Percentiles rank a stretch among this genome's conserved stretches.
phyloP scores from a whole-genome alignment of 2,797 vertebrate species.

The Parauchenoglanis punctatus region DNA sequence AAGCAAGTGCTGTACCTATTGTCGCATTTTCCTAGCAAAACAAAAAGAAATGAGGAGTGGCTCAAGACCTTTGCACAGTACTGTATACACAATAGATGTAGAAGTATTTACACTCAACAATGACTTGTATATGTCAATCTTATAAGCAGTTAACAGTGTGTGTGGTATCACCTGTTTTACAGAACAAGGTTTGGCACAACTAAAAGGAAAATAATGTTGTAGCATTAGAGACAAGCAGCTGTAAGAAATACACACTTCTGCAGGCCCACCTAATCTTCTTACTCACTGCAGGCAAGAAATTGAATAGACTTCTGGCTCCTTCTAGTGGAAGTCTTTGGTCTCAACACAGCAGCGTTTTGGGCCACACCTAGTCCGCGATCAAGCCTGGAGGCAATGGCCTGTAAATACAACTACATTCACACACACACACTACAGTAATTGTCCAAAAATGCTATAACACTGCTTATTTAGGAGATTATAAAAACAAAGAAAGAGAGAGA shows the following conservation, averaged over 20 bases:
- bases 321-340: constrained; percentile 31
- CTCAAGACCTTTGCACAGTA: too few species aligned
- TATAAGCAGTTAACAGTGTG: neutral
- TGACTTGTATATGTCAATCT: too few species aligned
- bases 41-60: too few species aligned
- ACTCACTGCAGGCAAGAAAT: neutral
- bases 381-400: neutral
- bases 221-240: neutral
- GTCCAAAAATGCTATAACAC: neutral
- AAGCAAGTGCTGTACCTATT: too few species aligned
- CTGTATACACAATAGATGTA: neutral
- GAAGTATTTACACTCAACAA: neutral
- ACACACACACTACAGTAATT: neutral
- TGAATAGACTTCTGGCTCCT: constrained; percentile 22
- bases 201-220: neutral
- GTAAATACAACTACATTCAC: constrained; percentile 1
- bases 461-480: neutral
- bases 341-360: neutral
- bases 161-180: neutral
- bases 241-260: neutral
- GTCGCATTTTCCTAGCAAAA: too few species aligned
- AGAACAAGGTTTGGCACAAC: neutral
- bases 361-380: neutral
- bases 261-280: neutral
- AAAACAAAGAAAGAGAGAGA: constrained; percentile 19